A percentile compares a stretch with the other conserved stretches of the same genome.
Evolutionary conservation across 2,113 vertebrate species (phyloP).

Genomic region (Mirza zaza): DNA sequence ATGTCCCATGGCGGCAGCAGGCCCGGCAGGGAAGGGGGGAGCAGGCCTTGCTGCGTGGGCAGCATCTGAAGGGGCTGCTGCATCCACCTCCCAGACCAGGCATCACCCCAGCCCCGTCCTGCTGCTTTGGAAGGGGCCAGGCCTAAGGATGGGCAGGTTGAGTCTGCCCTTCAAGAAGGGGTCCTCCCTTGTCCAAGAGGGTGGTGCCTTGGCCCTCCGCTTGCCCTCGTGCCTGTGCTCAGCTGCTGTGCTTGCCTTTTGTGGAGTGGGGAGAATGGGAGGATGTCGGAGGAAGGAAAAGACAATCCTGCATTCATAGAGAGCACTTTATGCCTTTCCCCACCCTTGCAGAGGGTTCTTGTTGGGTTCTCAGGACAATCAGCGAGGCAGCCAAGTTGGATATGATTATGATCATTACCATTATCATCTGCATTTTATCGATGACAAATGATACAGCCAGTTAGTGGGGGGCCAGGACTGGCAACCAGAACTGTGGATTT

Average conservation of each 20-base stretch:
- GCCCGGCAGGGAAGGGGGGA: not conserved
- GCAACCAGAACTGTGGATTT: not conserved
- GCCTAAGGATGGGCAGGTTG: not conserved
- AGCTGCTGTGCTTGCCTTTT: slow-evolving; percentile 71
- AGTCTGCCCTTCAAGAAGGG: not conserved
- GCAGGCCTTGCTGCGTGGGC: not conserved
- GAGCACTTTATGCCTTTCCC: not conserved
- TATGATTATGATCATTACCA: not conserved
- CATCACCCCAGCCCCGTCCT: not conserved
- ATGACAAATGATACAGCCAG: not conserved
- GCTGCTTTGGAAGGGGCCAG: not conserved
- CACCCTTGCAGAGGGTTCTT: not conserved
- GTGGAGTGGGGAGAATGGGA: not conserved
- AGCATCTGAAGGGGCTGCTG: not conserved
- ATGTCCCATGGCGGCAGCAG: not conserved
- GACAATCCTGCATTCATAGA: not conserved
- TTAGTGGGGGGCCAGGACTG: not conserved
- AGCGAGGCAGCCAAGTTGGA: not conserved
- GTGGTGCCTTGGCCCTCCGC: not conserved
- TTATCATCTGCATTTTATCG: not conserved
- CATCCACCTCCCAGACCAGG: not conserved
- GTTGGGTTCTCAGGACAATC: not conserved
- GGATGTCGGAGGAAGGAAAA: not conserved
- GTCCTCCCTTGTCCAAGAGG: not conserved
- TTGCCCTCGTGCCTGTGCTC: slow-evolving; percentile 51